Evolutionary conservation across 2,797 vertebrate genomes (phyloP), one percentile per base, ranked within the genome.

Genomic region (Anguilla marmorata): DNA sequence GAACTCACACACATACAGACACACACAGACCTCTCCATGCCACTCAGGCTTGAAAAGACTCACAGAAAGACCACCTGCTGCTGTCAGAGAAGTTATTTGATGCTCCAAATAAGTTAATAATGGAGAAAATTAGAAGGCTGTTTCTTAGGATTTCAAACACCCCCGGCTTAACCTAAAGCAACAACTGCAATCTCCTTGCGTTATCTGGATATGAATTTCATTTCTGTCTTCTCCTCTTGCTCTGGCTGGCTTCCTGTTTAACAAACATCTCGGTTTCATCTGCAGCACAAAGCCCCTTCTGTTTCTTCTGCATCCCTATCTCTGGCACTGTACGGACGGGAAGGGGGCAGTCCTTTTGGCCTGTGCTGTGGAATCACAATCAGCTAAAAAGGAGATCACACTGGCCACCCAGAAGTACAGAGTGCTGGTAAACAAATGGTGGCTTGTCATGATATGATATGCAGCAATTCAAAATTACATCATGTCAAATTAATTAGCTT

Each of bases 141-240:
- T 82, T 76, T 87, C 76, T 12, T 21, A 41, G 86, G 86, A 50
- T 87, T 87, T 48, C 74, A 87, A 79, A 45, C 63, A 60, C 74
- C 33, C 52, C 52, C 1, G 16, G 33, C 82, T 63, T 79, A 87
- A 87, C 74, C 86, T 83, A 82, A 45, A 87, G 86, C 86, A 80
- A 82, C 86, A 87, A 87, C 41, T n/a, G 52, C 24, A 83, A 56
- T 79, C 86, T 80, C 86, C 60, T 82, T 87, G 74, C 63, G 37
- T 60, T 87, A 79, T 37, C 41, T 87, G 86, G 37, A 63, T 60
- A 60, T 60, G 30, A 80, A 58, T 82, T 37, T 58, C 74, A 60
- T 80, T 19, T 82, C 63, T 87, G 45, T 83, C 6, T 60, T 50
- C 14, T 82, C 7, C 14, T 72, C 14, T 12, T 12, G 27, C 8